Base-by-base conservation (phyloP, 2,113 vertebrate genomes). In the Pomatorhinus ruficollis region DNA sequence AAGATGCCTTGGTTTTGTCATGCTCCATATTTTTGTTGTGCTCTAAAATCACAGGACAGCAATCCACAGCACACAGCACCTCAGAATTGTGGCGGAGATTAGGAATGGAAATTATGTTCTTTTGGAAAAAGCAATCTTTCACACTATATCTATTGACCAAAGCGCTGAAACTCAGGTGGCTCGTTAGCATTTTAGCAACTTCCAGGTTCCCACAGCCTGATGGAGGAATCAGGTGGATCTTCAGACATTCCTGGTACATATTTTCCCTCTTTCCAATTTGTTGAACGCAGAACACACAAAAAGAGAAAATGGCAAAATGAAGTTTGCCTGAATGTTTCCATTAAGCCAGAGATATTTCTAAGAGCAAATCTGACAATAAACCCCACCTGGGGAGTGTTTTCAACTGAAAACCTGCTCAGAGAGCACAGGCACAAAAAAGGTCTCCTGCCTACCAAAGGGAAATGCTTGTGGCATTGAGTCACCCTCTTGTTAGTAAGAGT, bases 381-480 rank as follows among this genome's bases (percentile, higher is more conserved):
- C 20, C 17, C 10, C 22, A 12, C 15, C 35, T 25, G 54, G 53
- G 37, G 17, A 45, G 11, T 9, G 35, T 56, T 89, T 83, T 76
- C 70, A 33, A 49, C 33, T 17, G 15, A 75, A 88, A 71, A 21
- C 24, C 59, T 70, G 18, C 57, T 72, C 63, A 42, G 53, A 69
- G n/a, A 31, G 16, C 2, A 0, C 40, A 30, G 0, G 0, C 9
- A 33, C 24, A 64, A 33, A 39, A 79, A 76, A 63, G 8, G 3
- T 19, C 44, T 59, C 60, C 66, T 87, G 79, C 33, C 57, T 75
- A 64, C 47, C 49, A 68, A 44, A 68, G 35, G 10, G 21, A 64
- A 84, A 64, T 53, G 23, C 44, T 56, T 31, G n/a, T 42, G 9
- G 57, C 19, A 30, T 18, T 68, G 18, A 64, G 47, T 52, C 33